Conservation (phyloP, 2,888 invertebrate genomes). For the Athrips mouffetella region DNA sequence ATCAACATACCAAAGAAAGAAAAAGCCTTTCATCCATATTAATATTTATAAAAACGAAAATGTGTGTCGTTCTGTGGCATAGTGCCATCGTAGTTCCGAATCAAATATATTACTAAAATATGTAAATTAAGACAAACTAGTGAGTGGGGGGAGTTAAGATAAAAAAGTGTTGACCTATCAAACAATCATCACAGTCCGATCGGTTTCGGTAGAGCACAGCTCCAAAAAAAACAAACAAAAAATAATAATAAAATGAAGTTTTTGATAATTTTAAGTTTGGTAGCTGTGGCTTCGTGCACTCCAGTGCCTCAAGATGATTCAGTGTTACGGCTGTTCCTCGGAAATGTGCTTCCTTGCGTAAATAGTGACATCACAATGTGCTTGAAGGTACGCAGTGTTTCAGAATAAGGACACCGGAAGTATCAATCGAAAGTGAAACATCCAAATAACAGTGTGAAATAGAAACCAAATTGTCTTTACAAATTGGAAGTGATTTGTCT, state of each 20-base stretch:
- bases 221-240: slow-evolving; percentile 28
- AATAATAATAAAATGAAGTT: slow-evolving; percentile 53
- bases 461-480: too few species aligned
- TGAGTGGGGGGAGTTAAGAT: slow-evolving; percentile 67
- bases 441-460: too few species aligned
- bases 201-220: slow-evolving; percentile 52
- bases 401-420: slow-evolving; percentile 19
- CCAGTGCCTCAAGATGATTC: slow-evolving; percentile 57
- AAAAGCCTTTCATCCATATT: slow-evolving; percentile 42
- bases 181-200: slow-evolving; percentile 61
- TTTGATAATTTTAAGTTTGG: slow-evolving; percentile 51
- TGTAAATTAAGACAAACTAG: slow-evolving; percentile 54
- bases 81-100: slow-evolving; percentile 54
- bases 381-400: slow-evolving; percentile 68
- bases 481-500: too few species aligned
- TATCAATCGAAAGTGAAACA: neutral
- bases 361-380: slow-evolving; percentile 67
- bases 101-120: slow-evolving; percentile 60
- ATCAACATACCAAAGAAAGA: slow-evolving; percentile 42
- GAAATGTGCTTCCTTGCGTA: slow-evolving; percentile 61
- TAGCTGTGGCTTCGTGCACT: slow-evolving; percentile 46
- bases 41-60: slow-evolving; percentile 62
- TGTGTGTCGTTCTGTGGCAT: slow-evolving; percentile 61
- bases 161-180: slow-evolving; percentile 69
- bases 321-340: slow-evolving; percentile 49